Percentiles rank a stretch among this genome's conserved stretches.
Conservation (phyloP, 2,888 invertebrate species). For the Spilosoma lubricipeda region DNA sequence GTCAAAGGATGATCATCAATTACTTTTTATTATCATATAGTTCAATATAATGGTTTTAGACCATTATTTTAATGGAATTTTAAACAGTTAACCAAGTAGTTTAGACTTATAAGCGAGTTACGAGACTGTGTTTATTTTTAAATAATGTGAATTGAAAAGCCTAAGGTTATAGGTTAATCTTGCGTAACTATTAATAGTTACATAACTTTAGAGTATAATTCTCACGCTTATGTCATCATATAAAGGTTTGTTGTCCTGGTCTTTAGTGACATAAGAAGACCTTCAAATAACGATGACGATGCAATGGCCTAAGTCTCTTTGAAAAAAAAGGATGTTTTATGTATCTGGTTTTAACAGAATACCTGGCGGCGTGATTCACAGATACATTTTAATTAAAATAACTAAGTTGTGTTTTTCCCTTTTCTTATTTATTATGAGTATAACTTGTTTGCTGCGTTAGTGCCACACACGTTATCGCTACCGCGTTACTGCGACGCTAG, state of each 20-base stretch:
- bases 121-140: neutral
- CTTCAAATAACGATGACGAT: slow-evolving; percentile 18
- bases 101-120: neutral
- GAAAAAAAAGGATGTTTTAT: neutral
- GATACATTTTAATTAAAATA: neutral
- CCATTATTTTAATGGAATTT: neutral
- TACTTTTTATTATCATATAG: neutral
- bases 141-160: slow-evolving; percentile 7
- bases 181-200: slow-evolving; percentile 13
- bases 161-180: slow-evolving; percentile 24
- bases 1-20: neutral
- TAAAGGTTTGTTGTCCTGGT: slow-evolving; percentile 17
- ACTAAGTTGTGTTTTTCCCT: neutral
- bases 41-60: neutral
- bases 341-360: neutral
- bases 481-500: neutral
- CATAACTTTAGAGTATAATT: slow-evolving; percentile 18
- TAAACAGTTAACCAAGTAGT: neutral
- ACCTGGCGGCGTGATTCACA: slow-evolving; percentile 6
- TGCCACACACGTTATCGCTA: neutral
- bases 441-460: neutral
- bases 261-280: slow-evolving; percentile 16
- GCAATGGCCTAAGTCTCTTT: neutral
- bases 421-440: neutral
- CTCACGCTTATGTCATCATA: slow-evolving; percentile 27